phyloP scores from a whole-genome alignment of 1,140 invertebrate genomes.

The Aphaenogaster ashmeadi region DNA sequence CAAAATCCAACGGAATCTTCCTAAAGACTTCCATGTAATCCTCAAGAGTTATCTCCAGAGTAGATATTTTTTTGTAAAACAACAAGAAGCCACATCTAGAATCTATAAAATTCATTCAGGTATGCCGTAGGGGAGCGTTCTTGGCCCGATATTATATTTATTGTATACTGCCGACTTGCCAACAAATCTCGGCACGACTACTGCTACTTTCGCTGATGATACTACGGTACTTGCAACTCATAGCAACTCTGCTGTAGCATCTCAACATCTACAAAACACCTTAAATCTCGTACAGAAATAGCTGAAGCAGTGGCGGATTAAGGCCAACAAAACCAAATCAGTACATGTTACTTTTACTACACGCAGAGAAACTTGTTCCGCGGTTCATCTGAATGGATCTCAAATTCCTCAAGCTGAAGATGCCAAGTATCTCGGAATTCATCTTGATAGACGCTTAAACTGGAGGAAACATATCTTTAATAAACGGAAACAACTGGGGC shows the following conservation, averaged over 20 bases:
- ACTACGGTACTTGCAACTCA: conserved; percentile 66
- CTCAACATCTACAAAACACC: not conserved
- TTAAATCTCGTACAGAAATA: conserved; percentile 68
- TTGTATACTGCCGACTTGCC: conserved; percentile 71
- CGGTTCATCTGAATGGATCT: conserved; percentile 27
- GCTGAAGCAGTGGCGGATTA: conserved; percentile 75
- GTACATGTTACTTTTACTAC: conserved; percentile 74
- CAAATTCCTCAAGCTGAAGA: conserved; percentile 10
- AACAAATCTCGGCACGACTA: not conserved
- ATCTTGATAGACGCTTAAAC: conserved; percentile 41
- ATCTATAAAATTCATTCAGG: conserved; percentile 63
- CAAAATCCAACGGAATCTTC: not conserved
- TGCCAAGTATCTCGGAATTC: conserved; percentile 13
- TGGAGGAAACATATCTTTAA: conserved; percentile 52
- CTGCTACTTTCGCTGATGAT: conserved; percentile 75
- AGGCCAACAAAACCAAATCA: conserved; percentile 64
- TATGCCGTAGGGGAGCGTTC: conserved; percentile 71
- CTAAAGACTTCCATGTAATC: not conserved
- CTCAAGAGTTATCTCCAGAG: not conserved
- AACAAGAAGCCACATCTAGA: conserved; percentile 51
- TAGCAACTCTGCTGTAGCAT: not conserved
- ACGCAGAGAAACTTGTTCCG: conserved; percentile 24
- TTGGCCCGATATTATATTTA: conserved; percentile 56
- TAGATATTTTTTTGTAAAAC: conserved; percentile 61
- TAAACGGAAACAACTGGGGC: conserved; percentile 53